Evolutionary conservation across 1,140 invertebrate species (phyloP), one percentile per base, ranked within the genome.

Genomic region (Macrotrachela quadricornifera): DNA sequence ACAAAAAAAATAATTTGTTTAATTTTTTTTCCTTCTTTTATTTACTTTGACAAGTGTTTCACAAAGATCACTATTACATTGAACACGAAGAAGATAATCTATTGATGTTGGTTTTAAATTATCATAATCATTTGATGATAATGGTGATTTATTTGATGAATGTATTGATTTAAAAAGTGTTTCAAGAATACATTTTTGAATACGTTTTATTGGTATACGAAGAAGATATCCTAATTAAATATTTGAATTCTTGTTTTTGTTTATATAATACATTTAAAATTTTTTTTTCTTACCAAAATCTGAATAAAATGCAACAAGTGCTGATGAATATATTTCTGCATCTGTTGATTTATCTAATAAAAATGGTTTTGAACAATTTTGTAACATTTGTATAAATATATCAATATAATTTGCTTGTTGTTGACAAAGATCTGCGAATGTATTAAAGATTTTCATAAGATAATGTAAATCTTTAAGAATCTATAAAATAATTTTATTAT

Each of bases 11-110:
- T 39, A 47, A 59, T 36, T 4, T 17, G 51, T 42, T 37, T 9
- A 39, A 39, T 39, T 12, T 9, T 8, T 21, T 30, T 17, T 30
- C 21, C 13, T 39, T 13, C 2, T 52, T 17, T 36, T 12, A 42
- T 51, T 57, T 42, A 66, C 65, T 60, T 70, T 70, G 3, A 69
- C 63, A 8, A 70, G 57, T 14, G 68, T 69, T 57, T 69, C 68
- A 10, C 66, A 60, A 10, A 70, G 61, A 57, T 70, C 67, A 61
- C 67, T 70, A 42, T 62, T 60, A 49, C 67, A 63, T 17, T 69
- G 59, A 39, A 67, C 60, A 38, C 54, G 62, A 46, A 62, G 61
- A 56, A 64, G 67, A 46, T 64, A 69, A 10, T 58, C 46, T 44
- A 64, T 39, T 14, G 55, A 60, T n/a, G 60, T 61, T 13, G 61